Base-by-base conservation (phyloP, 2,888 invertebrate genomes). In the Rugalucina vietnamica region DNA sequence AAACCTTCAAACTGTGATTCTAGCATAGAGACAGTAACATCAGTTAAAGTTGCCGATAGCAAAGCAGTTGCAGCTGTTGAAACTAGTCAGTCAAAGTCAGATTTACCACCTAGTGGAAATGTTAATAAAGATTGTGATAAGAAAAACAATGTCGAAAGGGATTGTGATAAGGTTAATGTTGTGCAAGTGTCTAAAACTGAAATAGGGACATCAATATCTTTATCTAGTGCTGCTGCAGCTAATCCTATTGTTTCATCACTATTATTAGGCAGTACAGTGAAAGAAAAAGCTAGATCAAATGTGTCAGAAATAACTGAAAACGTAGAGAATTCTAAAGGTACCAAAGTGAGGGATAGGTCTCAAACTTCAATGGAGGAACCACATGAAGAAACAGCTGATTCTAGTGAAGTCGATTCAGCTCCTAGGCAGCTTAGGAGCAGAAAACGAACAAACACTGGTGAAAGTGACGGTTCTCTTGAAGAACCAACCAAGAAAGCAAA, bases 391-490 rank as follows among this genome's bases (percentile, higher is more conserved):
- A 65, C 14, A 10, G 24, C 60, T 60, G 27, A 29, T n/a, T 27
- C 57, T 57, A 57, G 27, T 57, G 65, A 65, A 12, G 18, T 65
- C 1, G 65, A 65, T 60, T n/a, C 36, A 60, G 43, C 76, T 37
- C 86, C 84, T 24, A 76, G 85, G 43, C 88, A 88, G 74, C 70
- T 88, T 21, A 76, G 88, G 43, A 84, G 84, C 72, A 70, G 88
- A 29, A 88, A 88, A 74, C 74, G 88, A 76, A 84, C 84, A 34
- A 88, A 88, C 54, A 79, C 85, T 60, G 80, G 76, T 82, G 88
- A 88, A 54, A 81, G 50, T 80, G 86, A 88, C 27, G 32, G 36
- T 54, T 70, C 81, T 0, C 29, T 65, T 32, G 88, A 88, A 27
- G 88, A 88, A 65, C 32, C 79, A 27, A 39, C 18, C 50, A 88